Base-by-base conservation (phyloP, 2,888 invertebrate species). In the Microdon myrmicae region DNA sequence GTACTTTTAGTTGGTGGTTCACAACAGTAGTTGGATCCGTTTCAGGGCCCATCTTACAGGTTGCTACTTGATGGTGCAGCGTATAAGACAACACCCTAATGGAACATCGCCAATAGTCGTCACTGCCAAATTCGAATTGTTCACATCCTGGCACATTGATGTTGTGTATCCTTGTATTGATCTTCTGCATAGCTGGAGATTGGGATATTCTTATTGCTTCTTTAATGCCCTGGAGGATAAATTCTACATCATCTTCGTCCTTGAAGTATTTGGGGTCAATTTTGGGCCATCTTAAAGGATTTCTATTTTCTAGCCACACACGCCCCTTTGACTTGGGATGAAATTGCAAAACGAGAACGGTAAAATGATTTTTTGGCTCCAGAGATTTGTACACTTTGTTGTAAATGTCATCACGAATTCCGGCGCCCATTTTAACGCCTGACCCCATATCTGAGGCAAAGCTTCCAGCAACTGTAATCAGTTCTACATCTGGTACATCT, bases 291-390 rank as follows among this genome's bases (percentile, higher is more conserved):
- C 84, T 82, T 23, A 81, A 76, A 0, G 87, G 87, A 73, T 88
- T 68, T 14, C 81, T 86, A 26, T 88, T 86, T 70, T 84, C 85
- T 8, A 96, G 81, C 73, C 83, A 84, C 0, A 92, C 70, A 3
- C 84, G 82, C 0, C 92, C 92, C 12, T 83, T 81, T 8, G 92
- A 92, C 73, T 87, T 85, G 0, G 92, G 92, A 72, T 89, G 85
- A 38, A 90, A 83, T 19, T 91, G 79, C 81, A 90, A 87, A 0
- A 89, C 85, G 43, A 89, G 83, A 8, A 86, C 78, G 31, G 82
- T 84, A 81, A 83, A 88, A 9, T 82, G 84, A 81, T 82, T 88
- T 44, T 68, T 68, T 7, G 76, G 77, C 38, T 83, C 82, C 9
- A 89, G 72, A 0, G 82, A 79, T 34, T 82, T 82, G 73, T 84